phyloP scores from a whole-genome alignment of 2,888 invertebrate genomes.

The Phanerotoma sp. region DNA sequence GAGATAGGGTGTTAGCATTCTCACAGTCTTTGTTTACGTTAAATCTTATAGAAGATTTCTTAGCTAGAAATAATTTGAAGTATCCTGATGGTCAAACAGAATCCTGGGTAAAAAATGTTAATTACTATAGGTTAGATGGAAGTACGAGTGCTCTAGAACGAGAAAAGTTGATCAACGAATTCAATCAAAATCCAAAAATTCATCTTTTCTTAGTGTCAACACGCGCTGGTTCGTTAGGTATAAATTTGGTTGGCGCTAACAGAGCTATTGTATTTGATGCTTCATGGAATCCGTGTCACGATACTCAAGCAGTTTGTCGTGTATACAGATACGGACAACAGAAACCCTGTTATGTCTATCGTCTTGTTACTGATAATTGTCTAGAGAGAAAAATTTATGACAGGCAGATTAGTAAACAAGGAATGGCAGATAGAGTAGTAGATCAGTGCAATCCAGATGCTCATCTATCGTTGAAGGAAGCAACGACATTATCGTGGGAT shows the following conservation, averaged over 20 bases:
- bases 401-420: constrained; percentile 96
- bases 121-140: constrained; percentile 93
- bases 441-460: constrained; percentile 98
- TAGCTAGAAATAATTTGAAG: constrained; percentile 69
- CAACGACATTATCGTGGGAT: constrained; percentile 86
- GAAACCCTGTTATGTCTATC: constrained; percentile 93
- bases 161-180: constrained; percentile 94
- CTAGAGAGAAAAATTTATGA: constrained; percentile 98
- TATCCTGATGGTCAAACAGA: constrained; percentile 65
- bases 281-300: constrained; percentile 99
- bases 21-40: constrained; percentile 95
- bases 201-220: constrained; percentile 95
- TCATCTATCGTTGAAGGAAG: constrained; percentile 84
- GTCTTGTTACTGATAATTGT: constrained; percentile 95
- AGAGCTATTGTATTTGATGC: constrained; percentile 97
- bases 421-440: constrained; percentile 97
- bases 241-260: constrained; percentile 96
- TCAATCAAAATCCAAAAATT: constrained; percentile 84
- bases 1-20: constrained; percentile 91
- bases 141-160: constrained; percentile 92
- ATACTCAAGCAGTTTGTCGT: constrained; percentile 95
- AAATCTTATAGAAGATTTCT: constrained; percentile 91
- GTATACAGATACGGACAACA: constrained; percentile 88
- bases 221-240: constrained; percentile 93
- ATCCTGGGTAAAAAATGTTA: constrained; percentile 82